Percentiles rank a stretch among this genome's conserved stretches.
phyloP scores from a whole-genome alignment of 1,140 invertebrate genomes.

The Dinoponera quadriceps region DNA sequence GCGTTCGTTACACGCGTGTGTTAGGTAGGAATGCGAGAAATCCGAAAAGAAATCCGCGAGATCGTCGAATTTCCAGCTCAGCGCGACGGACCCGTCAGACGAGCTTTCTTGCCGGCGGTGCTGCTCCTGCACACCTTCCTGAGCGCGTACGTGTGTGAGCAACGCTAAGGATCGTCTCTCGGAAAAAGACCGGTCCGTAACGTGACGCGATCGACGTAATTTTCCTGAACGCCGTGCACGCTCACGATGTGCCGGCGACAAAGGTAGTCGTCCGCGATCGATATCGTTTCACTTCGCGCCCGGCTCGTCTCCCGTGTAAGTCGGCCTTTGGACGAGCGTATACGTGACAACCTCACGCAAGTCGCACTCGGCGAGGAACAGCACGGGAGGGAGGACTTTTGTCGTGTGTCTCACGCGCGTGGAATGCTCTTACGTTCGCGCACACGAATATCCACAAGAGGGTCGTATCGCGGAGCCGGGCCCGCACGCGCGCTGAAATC shows the following conservation, averaged over 20 bases:
- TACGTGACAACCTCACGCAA: neutral
- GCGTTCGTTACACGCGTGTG: constrained; percentile 28
- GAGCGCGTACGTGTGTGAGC: neutral
- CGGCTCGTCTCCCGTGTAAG: neutral
- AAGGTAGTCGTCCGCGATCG: too few species aligned
- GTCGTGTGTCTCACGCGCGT: constrained; percentile 51
- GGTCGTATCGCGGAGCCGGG: constrained; percentile 49
- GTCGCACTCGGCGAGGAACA: neutral
- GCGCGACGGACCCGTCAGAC: neutral
- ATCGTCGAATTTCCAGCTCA: constrained; percentile 32
- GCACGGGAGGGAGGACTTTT: neutral
- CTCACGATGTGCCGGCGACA: too few species aligned
- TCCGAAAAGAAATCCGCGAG: constrained; percentile 15
- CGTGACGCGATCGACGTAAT: neutral
- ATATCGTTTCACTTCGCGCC: neutral
- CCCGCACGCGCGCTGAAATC: constrained; percentile 67
- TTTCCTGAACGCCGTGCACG: neutral
- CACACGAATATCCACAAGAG: constrained; percentile 26
- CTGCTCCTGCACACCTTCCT: neutral
- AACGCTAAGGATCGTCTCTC: neutral
- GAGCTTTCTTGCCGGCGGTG: neutral
- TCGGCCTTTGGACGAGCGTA: neutral
- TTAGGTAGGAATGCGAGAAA: neutral
- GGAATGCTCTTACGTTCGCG: constrained; percentile 60
- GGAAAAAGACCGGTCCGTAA: neutral